Base-by-base conservation (phyloP, 92 coral and sea anemone species). In the Zoanthus solanderi region DNA sequence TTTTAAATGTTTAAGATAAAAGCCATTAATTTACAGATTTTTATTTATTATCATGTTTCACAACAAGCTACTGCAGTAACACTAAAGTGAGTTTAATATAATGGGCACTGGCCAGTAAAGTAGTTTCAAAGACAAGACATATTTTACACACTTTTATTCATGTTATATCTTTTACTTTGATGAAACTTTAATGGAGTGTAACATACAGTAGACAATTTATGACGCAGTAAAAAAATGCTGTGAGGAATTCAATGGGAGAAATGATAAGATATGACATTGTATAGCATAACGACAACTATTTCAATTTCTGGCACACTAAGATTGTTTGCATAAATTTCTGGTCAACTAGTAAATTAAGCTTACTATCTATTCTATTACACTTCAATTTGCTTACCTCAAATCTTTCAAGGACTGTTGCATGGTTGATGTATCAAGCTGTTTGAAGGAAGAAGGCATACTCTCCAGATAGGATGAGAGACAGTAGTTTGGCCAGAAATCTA, bases 391-490 rank as follows among this genome's bases (percentile, higher is more conserved):
- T 89, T 83, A 54, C 92, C 94, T 89, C 47, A 89, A 84, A 34
- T 92, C 94, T 42, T 92, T 89, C 67, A 83, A 66, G 9, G 91
- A 92, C 84, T 92, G 72, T 72, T 84, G 78, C 71, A 92, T 74
- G 18, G 56, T 61, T 13, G 58, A 28, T 32, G 87, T 87, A 66
- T 92, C 84, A 28, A 92, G 31, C 57, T 87, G 67, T 84, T 65
- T 89, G 90, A 72, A 89, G 8, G 61, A 61, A 54, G 32, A 58
- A 58, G 94, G 92, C 50, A 76, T 66, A 65, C 89, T 69, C 78
- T 86, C 92, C 72, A 92, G 56, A 87, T 76, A 92, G 9, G 92
- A 82, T 8, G 78, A 34, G 4, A 7, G 28, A 71, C 93, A 75
- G 89, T 89, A 82, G 18, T 68, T 65, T 72, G 90, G 90, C 94